Conservation (phyloP, 2,888 invertebrate genomes). For the Tetragonula carbonaria region DNA sequence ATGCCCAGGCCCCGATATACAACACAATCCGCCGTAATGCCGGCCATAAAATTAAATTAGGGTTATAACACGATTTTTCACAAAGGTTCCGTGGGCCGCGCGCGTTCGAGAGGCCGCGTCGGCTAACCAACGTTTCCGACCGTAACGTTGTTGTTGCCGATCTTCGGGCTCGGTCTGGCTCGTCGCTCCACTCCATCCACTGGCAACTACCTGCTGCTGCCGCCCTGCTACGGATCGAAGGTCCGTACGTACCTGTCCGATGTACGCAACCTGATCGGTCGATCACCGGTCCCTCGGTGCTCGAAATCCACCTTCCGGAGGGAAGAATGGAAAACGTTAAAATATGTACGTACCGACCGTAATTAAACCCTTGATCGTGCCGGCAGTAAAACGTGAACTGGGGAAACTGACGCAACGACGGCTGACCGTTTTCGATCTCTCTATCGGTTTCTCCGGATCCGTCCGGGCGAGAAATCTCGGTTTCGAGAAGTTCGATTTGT, state of each 20-base stretch:
- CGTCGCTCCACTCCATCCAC: constrained; percentile 47
- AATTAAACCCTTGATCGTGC: background rate
- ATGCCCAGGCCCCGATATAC: constrained; percentile 75
- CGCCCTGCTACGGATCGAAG: constrained; percentile 8
- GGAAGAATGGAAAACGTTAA: background rate
- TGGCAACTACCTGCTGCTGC: constrained; percentile 63
- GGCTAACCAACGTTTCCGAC: constrained; percentile 56
- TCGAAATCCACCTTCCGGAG: constrained; percentile 29
- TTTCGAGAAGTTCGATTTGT: no score
- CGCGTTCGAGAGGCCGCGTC: constrained; percentile 35
- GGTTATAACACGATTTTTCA: constrained; percentile 84
- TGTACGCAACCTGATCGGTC: constrained; percentile 55
- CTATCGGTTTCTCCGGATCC: no score
- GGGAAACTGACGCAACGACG: no score
- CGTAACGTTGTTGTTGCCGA: constrained; percentile 41
- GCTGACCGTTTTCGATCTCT: no score
- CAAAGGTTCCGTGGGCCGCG: constrained; percentile 79
- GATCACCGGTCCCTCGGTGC: constrained; percentile 52
- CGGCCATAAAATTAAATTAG: constrained; percentile 84
- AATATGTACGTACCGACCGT: background rate
- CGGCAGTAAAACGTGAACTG: background rate
- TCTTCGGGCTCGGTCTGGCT: constrained; percentile 21
- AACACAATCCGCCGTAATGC: constrained; percentile 83
- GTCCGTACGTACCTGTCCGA: constrained; percentile 53
- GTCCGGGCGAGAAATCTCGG: no score